Evolutionary conservation across 2,797 vertebrate species (phyloP), one percentile per base, ranked within the genome.

Genomic region (Valencia hispanica): DNA sequence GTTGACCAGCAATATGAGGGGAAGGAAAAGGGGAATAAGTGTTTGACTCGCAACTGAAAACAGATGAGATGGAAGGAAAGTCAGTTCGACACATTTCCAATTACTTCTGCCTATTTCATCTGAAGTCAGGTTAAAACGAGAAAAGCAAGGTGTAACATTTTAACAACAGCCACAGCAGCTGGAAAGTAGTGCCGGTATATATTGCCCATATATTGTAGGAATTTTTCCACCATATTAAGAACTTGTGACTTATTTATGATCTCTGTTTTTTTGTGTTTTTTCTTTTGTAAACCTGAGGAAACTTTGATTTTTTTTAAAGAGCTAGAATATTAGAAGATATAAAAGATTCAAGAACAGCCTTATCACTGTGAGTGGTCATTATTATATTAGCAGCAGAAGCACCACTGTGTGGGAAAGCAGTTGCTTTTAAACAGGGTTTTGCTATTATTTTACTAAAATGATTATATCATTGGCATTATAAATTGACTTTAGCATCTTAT

Each of bases 1-100:
- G 82, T 75, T 74, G 57, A 36, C n/a, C 50, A 50, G 68, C 53
- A 48, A 77, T 69, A 72, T 83, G 43, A 79, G 78, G 70, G 65
- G 51, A 12, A 9, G 39, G 39, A 59, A 77, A 82, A 41, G 34
- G 36, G 68, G 50, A 75, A 61, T 74, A 71, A 79, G 22, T 77
- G 63, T 57, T 80, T 65, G 50, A 81, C 69, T 47, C 27, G 22
- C 17, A 68, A 47, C 36, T 72, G 43, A 32, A 75, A 75, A 73
- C 59, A 59, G 30, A 73, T 69, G 66, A 73, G 57, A 65, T 59
- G 68, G 41, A 53, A 66, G 48, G 55, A 76, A 74, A 75, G 18
- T 45, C 75, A 59, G 63, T 78, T 61, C 39, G 34, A 69, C 68
- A 63, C 61, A 7, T 79, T 72, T 79, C 53, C 59, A 73, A 20